Conservation (phyloP, 2,888 invertebrate species). For the Eumacrocentrus americanus region DNA sequence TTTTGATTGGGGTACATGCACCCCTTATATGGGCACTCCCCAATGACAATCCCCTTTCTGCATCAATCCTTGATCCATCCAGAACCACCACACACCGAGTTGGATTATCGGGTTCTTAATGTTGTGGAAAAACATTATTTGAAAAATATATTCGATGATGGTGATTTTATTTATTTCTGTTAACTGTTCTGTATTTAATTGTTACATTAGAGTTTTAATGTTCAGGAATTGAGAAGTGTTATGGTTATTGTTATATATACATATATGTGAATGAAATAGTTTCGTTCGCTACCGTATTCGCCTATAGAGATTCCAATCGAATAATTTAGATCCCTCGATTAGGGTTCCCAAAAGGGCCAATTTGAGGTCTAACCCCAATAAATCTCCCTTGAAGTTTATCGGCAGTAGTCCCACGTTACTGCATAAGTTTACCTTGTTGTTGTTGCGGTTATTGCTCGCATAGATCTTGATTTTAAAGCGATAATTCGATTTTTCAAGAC, state of each 20-base stretch:
- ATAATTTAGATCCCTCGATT: slow-evolving; percentile 13
- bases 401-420: neutral
- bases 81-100: neutral
- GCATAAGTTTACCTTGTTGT: neutral
- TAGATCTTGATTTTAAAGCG: neutral
- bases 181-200: too few relatives aligned
- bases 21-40: slow-evolving; percentile 3
- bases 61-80: slow-evolving; percentile 7
- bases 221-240: too few relatives aligned
- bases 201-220: too few relatives aligned
- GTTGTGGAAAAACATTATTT: neutral
- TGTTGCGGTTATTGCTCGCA: neutral
- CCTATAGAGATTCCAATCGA: slow-evolving; percentile 2
- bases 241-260: too few relatives aligned
- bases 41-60: slow-evolving; percentile 14
- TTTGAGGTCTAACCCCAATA: slow-evolving; percentile 10
- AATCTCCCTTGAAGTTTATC: slow-evolving; percentile 9
- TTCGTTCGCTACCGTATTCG: too few relatives aligned
- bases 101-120: too few relatives aligned
- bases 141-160: too few relatives aligned
- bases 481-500: neutral
- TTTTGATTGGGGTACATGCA: neutral
- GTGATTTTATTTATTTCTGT: too few relatives aligned
- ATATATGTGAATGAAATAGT: too few relatives aligned
- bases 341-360: slow-evolving; percentile 10